Base-by-base conservation (phyloP, 2,113 vertebrate genomes). In the Toxostoma redivivum region DNA sequence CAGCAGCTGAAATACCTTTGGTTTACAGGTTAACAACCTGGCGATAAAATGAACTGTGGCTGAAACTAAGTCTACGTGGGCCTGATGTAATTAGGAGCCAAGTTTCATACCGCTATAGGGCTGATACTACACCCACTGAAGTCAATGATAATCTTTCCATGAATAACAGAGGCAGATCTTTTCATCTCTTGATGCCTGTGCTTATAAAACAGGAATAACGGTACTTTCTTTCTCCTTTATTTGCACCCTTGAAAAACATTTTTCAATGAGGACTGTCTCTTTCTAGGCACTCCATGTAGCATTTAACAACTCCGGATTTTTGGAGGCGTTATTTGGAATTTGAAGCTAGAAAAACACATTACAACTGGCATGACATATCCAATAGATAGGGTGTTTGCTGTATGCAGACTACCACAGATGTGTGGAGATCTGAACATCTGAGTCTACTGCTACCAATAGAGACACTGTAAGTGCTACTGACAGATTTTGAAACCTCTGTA, bases 91-190 rank as follows among this genome's bases (percentile, higher is more conserved):
- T 90, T 67, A 95, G 57, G 44, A 90, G 93, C 95, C 95, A 96
- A 95, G 95, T 97, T 96, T 96, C 94, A 88, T 95, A 96, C 93
- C 90, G 66, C 95, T 96, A 96, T 96, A 93, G 95, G 93, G 94
- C 92, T 97, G 94, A 97, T 97, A 96, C 94, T 96, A 96, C 96
- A 94, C 95, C 95, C 94, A 96, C 93, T 94, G 90, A 88, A 95
- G 92, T 92, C 67, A 94, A 51, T 90, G 93, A 90, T 95, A 94
- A 96, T 96, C 92, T 91, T 90, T 90, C 81, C 85, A 88, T 71
- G 93, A 95, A 95, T 91, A 95, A 94, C 67, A 95, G 73, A 95
- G 38, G 44, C 64, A 90, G 37, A 58, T 77, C 71, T 86, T 96
- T 93, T 96, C 72, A 92, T 94, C 82, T 93, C 67, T 51, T 33